Evolutionary conservation across 2,888 invertebrate species (phyloP), one percentile per base, ranked within the genome.

Genomic region (Conistra vaccinii): DNA sequence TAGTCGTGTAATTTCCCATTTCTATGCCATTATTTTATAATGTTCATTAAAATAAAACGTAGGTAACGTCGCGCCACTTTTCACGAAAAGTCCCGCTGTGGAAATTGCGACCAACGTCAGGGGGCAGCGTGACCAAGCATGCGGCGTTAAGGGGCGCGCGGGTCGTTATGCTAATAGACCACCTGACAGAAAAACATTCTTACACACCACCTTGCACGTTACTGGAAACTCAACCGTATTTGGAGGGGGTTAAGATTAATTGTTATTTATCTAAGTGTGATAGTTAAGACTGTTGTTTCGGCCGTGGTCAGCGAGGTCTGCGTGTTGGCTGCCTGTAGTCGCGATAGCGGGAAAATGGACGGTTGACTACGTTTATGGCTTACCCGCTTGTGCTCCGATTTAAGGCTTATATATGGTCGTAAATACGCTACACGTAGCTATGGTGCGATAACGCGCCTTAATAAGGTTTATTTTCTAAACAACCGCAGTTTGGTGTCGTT

Each of bases 101-200:
- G 94, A 96, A 96, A 96, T 96, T 95, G 96, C 93, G 92, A 94
- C 93, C 92, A 94, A 90, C 94, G 92, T 94, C 92, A 90, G 94
- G 91, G 96, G 93, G 94, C 96, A 95, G 94, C 96, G 94, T 96
- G 96, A 95, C 96, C 96, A 96, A 94, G 96, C 96, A 95, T 96
- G 94, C 94, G 94, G 95, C 96, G 94, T 96, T 96, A 96, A 96
- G 96, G 95, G 94, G 96, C 93, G 93, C 93, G 90, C 93, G 93
- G 92, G 92, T 95, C 93, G 95, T 96, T 96, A 96, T 96, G 96
- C 94, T 96, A 96, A 96, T 95, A 94, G 85, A 90, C 89, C 85
- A 82, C 78, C 84, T 83, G 75, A 80, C 82, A 65, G 74, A 88
- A 81, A 87, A 89, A 76, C n/a, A 85, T 76, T 76, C 75, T 76